Base-by-base conservation (phyloP, 2,113 vertebrate genomes). In the Cisticola juncidis region DNA sequence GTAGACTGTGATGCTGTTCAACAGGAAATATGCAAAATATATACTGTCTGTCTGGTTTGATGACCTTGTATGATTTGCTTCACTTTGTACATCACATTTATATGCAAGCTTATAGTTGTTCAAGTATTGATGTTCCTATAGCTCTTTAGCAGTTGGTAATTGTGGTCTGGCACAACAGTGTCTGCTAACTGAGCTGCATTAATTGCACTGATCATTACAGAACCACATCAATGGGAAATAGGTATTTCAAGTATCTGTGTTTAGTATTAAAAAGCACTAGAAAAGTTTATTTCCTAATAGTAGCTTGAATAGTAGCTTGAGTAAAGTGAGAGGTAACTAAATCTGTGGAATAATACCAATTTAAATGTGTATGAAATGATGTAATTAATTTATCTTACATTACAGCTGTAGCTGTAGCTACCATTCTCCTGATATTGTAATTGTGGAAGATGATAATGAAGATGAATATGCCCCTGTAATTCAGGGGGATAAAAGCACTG, bases 401-500 rank as follows among this genome's bases (percentile, higher is more conserved):
- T 97, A 6, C 94, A 98, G 96, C 92, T 98, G 93, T 83, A 97
- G 97, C 87, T 89, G 78, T 42, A 90, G 71, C 88, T 36, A 70
- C 57, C 95, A 96, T 81, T 97, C 94, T 89, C 99, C 99, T 2
- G 99, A 99, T 84, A 96, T 98, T 51, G 99, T 99, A 88, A 98
- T 99, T 54, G 98, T 99, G 93, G 99, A 99, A 84, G 98, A 99
- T 25, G 98, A 99, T 80, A 97, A 98, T 0, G 98, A 98, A 66
- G 97, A 98, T 79, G 98, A 98, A 31, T 96, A 96, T 4, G 86
- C 94, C 18, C 96, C 98, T 86, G 96, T 98, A 53, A 97, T 98
- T 86, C 98, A 99, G 96, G 94, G 91, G 62, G 90, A 98, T 73
- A 95, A 92, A 92, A 89, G 57, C 84, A 58, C 90, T 18, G 97